Base-by-base conservation (phyloP, 2,888 invertebrate genomes). In the Ligdia adustata region DNA sequence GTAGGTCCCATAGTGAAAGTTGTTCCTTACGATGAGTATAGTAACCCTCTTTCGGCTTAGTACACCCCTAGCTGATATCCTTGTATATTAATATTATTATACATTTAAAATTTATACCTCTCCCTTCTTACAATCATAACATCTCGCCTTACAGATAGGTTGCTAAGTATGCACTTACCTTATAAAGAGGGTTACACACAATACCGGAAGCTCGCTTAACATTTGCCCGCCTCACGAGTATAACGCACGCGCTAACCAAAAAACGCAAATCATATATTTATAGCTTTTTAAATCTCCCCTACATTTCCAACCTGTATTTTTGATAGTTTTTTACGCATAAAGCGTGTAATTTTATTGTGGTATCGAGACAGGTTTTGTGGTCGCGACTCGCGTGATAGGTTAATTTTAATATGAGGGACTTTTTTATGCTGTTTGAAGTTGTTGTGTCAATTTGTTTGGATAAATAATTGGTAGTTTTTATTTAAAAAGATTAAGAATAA, bases 171-270 rank as follows among this genome's bases (percentile, higher is more conserved):
- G n/a, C n/a, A n/a, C n/a, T n/a, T 9, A 33, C 2, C 20, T 12
- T 22, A 66, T 65, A 70, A 69, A 62, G 72, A 78, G 80, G 80
- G 78, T 70, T 34, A 54, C 62, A 60, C 62, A 75, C 69, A 79
- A 80, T 76, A 59, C 80, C 74, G 86, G 83, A 88, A 86, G 75
- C 69, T n/a, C n/a, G 72, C 71, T 76, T 77, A 79, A 81, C 80
- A 79, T 81, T 74, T 64, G 64, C 72, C 72, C 75, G 69, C 67
- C 71, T 73, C 62, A 14, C 61, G 57, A 62, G 66, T 70, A 73
- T 74, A 76, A 68, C 66, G 71, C 87, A 88, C 89, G 85, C 83
- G 87, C 79, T 54, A 60, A 46, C 55, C 68, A 79, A 88, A 88
- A 84, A 88, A 86, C 72, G 32, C 55, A 66, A 75, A 80, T 82